Conservation (phyloP, 2,113 vertebrate genomes). For the Pollachius pollachius region DNA sequence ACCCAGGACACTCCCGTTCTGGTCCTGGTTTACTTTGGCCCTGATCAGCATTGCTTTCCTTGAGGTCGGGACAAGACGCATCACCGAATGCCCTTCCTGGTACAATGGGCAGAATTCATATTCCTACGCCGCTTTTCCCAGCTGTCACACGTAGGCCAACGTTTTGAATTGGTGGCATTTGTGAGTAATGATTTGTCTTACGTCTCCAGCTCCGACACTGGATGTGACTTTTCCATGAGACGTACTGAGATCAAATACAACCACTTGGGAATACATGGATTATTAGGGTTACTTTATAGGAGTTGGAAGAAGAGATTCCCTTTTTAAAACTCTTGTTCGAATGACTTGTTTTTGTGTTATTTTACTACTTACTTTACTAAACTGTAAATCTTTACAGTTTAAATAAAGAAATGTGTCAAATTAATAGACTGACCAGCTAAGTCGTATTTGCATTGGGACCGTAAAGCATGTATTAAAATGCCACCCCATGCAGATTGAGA, state of each 20-base stretch:
- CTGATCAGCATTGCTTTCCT: constrained; percentile 34
- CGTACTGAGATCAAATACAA: background rate
- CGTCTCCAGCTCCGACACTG: background rate
- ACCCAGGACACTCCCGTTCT: constrained; percentile 59
- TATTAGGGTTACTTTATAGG: no score
- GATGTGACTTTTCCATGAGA: background rate
- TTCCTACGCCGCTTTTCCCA: constrained; percentile 21
- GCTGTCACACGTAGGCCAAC: constrained; percentile 22
- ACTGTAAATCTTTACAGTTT: no score
- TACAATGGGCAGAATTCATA: constrained; percentile 38
- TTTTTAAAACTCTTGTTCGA: no score
- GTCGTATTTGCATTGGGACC: no score
- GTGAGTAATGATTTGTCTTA: background rate
- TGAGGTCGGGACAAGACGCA: constrained; percentile 58
- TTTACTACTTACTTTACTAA: no score
- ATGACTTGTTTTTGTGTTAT: no score
- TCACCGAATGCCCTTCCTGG: constrained; percentile 56
- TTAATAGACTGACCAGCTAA: no score
- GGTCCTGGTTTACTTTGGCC: constrained; percentile 65
- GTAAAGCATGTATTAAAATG: no score
- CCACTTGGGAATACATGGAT: no score
- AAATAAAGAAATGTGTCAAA: no score
- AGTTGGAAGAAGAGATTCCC: no score
- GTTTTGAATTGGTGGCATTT: constrained; percentile 37
- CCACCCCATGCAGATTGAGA: no score